A percentile compares a stretch with the other conserved stretches of the same genome.
Conservation (phyloP, 2,797 vertebrate species). For the Prionace glauca region DNA sequence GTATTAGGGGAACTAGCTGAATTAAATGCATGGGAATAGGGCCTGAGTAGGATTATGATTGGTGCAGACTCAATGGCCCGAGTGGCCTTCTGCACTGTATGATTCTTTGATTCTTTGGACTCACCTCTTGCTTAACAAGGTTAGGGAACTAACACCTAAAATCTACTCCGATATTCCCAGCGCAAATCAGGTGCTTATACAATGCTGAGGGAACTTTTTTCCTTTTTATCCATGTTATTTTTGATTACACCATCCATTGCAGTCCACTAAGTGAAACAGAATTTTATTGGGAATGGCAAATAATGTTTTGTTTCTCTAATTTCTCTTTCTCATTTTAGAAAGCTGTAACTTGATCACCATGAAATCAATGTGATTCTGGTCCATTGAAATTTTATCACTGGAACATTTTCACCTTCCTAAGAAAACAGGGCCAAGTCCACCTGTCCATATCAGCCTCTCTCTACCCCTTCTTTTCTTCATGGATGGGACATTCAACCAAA, state of each 20-base stretch:
- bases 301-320: neutral
- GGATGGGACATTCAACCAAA: neutral
- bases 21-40: too few species aligned
- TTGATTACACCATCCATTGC: neutral
- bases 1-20: too few species aligned
- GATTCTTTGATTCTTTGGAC: too few species aligned
- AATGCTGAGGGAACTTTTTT: neutral
- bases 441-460: neutral
- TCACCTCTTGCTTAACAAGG: neutral
- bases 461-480: neutral
- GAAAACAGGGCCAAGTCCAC: neutral
- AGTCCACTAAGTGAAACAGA: neutral
- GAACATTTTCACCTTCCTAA: neutral
- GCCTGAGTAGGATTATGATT: too few species aligned
- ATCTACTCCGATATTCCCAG: neutral
- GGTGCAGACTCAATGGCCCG: too few species aligned
- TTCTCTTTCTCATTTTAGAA: neutral
- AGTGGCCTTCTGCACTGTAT: too few species aligned
- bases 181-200: neutral
- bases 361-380: neutral
- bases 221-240: neutral
- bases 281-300: neutral
- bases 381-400: neutral
- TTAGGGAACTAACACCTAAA: neutral
- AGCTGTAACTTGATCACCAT: neutral